Evolutionary conservation across 2,888 invertebrate species (phyloP), one percentile per base, ranked within the genome.

Genomic region (Zootermopsis nevadensis): DNA sequence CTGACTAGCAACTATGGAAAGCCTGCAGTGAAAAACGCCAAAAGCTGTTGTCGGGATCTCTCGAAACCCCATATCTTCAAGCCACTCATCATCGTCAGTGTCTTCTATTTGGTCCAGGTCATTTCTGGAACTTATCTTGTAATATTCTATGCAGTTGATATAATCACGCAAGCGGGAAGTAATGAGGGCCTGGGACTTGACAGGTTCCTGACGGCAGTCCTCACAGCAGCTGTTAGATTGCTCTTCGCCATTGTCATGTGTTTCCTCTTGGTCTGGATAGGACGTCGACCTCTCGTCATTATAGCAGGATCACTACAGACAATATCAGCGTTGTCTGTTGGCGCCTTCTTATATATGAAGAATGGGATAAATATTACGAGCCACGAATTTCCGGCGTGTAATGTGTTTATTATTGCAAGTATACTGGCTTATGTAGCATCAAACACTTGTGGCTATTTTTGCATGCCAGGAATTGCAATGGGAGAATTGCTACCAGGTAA

Each of bases 131-230:
- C 95, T 27, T 95, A 94, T 87, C 91, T 95, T n/a, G 93, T 95
- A 82, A 94, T 95, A 82, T 95, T 95, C 89, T 95, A 95, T 87
- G 95, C 95, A 0, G 94, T 95, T 0, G 94, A 95, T 86, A 94
- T 95, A 82, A 91, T 95, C 12, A 48, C 81, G 3, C 76, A 53
- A 22, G 83, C 85, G n/a, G 82, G 81, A 31, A 74, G 55, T 19
- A 69, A 80, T 27, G 77, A 76, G 10, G 38, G 30, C 27, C 22
- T 38, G 42, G 79, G 79, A 27, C 27, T 79, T 12, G 60, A 79
- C 22, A 66, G 66, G 33, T 92, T 91, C 84, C 87, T 91, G 83
- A 94, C 94, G 0, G 95, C 95, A 0, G 93, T 94, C 84, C 91
- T 94, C 85, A 94, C 94, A 0, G 95, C 95, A 0, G 88, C 92